These are phyloP conservation scores for Monopis laevigella DNA, from an alignment of 2,888 invertebrate species.

Conservation along the genomic window DNA sequence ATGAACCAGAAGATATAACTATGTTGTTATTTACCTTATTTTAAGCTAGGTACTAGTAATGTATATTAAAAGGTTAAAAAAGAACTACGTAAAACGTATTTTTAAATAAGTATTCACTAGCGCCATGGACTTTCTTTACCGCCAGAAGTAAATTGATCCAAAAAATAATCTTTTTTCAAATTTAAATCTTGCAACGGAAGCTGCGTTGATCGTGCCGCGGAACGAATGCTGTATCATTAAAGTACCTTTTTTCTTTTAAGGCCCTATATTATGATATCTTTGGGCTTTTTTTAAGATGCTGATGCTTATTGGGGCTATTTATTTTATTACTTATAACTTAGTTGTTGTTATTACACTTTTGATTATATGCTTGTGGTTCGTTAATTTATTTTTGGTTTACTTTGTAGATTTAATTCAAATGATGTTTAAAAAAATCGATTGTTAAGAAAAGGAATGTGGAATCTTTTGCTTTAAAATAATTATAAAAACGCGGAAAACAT, in stretches of 20 bases:
- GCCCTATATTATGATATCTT: conserved; percentile 5
- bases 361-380: neutral
- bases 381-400: neutral
- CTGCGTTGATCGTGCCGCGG: conserved; percentile 36
- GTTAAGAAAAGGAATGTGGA: too few species aligned
- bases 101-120: too few species aligned
- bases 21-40: too few species aligned
- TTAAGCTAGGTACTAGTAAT: too few species aligned
- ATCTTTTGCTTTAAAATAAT: too few species aligned
- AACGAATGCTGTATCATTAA: conserved; percentile 57
- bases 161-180: conserved; percentile 12
- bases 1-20: too few species aligned
- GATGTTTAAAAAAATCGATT: too few species aligned
- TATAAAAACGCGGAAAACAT: too few species aligned
- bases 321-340: conserved; percentile 6
- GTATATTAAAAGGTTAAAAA: too few species aligned
- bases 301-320: conserved; percentile 4
- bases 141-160: neutral
- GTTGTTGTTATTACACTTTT: conserved; percentile 2
- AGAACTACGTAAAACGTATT: too few species aligned
- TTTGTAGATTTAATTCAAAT: neutral
- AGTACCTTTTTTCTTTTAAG: conserved; percentile 19
- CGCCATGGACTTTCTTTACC: conserved; percentile 14
- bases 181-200: conserved; percentile 38
- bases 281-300: neutral